Evolutionary conservation across 1,140 invertebrate genomes (phyloP).

Genomic region (Calosoma granatense): DNA sequence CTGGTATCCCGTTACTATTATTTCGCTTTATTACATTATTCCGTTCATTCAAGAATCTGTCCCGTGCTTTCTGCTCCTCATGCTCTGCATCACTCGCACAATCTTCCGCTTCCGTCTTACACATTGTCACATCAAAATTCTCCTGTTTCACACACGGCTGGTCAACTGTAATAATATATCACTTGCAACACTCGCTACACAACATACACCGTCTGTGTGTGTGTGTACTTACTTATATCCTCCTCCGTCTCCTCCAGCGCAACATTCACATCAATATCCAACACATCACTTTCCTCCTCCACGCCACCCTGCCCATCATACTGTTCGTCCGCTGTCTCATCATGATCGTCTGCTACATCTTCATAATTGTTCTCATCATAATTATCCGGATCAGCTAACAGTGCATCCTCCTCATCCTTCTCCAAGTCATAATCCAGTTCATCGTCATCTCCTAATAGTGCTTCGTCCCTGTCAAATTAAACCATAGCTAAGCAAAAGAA

Average conservation of each 20-base stretch:
- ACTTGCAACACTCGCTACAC: too few species aligned
- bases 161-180: too few species aligned
- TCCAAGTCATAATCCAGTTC: constrained; percentile 2
- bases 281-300: neutral
- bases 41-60: neutral
- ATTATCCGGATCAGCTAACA: neutral
- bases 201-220: too few species aligned
- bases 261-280: neutral
- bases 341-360: neutral
- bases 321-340: neutral
- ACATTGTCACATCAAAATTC: too few species aligned
- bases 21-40: neutral
- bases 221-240: neutral
- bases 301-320: neutral
- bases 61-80: neutral
- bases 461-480: neutral
- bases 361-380: neutral
- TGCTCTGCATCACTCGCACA: neutral
- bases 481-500: too few species aligned
- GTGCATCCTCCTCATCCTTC: neutral
- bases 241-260: neutral
- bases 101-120: too few species aligned
- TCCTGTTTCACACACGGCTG: too few species aligned
- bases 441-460: neutral
- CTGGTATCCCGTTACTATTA: neutral